Base-by-base conservation (phyloP, 2,113 vertebrate species). In the Calidris pugnax region DNA sequence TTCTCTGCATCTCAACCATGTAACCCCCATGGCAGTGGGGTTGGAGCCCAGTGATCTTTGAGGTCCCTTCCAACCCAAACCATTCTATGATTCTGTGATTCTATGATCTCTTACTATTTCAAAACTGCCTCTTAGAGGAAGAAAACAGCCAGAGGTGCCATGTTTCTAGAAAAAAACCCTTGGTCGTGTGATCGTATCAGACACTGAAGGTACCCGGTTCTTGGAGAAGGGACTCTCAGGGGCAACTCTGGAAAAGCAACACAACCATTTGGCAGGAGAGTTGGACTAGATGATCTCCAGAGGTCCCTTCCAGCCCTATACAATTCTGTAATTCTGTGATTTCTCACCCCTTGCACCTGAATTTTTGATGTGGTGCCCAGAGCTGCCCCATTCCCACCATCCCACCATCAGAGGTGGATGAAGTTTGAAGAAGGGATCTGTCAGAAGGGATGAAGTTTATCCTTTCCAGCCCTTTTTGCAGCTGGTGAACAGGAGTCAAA, bases 341-440 rank as follows among this genome's bases (percentile, higher is more conserved):
- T 85, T 35, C 39, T 57, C 27, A 30, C 12, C 30, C 1, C 0
- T 37, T 24, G 16, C 7, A 10, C 24, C 48, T 30, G 24, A n/a
- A 28, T 77, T 56, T 27, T 15, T 1, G 2, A 13, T 50, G 14
- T 1, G 1, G 33, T 41, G 32, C 21, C 9, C 3, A 0, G n/a
- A 60, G 6, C 53, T 45, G 19, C 24, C 8, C 41, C 37, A 7
- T 27, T 41, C 28, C 60, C 24, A 12, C 28, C 21, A 26, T 24
- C 51, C 30, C 35, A 41, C 10, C 20, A 10, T 5, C 55, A 66
- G 82, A 9, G 3, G 18, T 50, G 33, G n/a, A 32, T 7, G n/a
- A 28, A 28, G 26, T 19, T 19, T 30, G 62, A 63, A 30, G 62
- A 43, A 32, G 63, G 63, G 63, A 32, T 43, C 28, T 20, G 7